Evolutionary conservation across 2,888 invertebrate species (phyloP), one percentile per base, ranked within the genome.

Genomic region (Aphodius granarius): DNA sequence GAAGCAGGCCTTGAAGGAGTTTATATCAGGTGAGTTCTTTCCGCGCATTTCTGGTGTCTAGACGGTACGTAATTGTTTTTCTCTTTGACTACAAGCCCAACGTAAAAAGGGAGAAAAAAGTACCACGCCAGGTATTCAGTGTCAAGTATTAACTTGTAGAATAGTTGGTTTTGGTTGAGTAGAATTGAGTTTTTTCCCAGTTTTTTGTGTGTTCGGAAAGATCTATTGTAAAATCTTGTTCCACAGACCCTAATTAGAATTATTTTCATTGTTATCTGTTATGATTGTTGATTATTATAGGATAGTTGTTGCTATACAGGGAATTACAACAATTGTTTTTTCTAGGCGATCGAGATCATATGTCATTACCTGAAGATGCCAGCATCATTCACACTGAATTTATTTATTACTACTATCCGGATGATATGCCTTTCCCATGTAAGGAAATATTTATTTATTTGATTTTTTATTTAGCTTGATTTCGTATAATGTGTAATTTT

Each of bases 361-460:
- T 95, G 81, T 93, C 93, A 22, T 89, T 98, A 79, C 98, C 98
- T 0, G 94, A 94, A 9, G 97, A 97, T 84, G 94, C 96, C 81
- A 95, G 96, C 17, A 92, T 97, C 22, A 85, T 99, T n/a, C 98
- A 99, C 87, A 94, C 97, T 0, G 99, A 99, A 86, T 94, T 97
- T 80, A 97, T 97, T 0, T 96, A 96, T 85, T 99, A 97, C 87
- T 99, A 98, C 86, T 98, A 98, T 85, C 97, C 98, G 0, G 96
- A 95, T 66, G 96, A 96, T 83, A 91, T 94, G 75, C 93, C 94
- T 82, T 96, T 96, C 88, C 96, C 97, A 83, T 89, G 96, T 96
- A 89, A 90, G 91, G 13, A n/a, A n/a, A n/a, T n/a, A n/a, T 65
- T 65, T 65, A 2, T 65, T n/a, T 65, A 19, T 19, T 16, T 64